Evolutionary conservation across 2,888 invertebrate species (phyloP), one percentile per base, ranked within the genome.

Genomic region (Sthenelais limicola): DNA sequence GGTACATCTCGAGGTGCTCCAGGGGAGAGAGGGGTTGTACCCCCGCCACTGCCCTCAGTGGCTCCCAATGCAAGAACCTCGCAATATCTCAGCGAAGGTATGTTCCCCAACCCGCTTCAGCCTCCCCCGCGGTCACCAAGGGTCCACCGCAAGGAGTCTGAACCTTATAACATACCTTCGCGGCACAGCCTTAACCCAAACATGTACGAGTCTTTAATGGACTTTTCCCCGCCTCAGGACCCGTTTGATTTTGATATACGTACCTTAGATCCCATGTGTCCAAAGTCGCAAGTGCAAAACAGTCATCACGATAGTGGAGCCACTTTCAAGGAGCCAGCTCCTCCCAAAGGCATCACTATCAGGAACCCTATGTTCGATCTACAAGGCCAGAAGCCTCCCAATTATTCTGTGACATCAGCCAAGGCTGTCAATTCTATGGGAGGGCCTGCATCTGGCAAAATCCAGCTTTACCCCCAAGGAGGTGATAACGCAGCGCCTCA

Each of bases 161-260:
- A 26, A 15, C 35, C 35, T 9, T 21, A 24, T 15, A 3, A n/a
- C n/a, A n/a, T n/a, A n/a, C n/a, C 38, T 21, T 62, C 62, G 1
- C 35, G 62, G 35, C 21, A 62, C 38, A 62, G 62, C 15, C 62
- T 62, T 1, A 62, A 62, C 62, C 35, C 62, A 1, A 24, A 38
- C 24, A 62, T 38, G 38, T 62, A 38, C 43, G 62, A 62, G 26
- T 52, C 70, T 9, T 48, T 48, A 7, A 51, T 51, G 4, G 52
- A 24, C 24, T 38, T 38, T 18, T 54, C 52, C 18, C 49, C 38
- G 30, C 32, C 49, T 38, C 43, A 49, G 30, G 48, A 74, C 48
- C 68, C 48, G 9, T 58, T 69, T 49, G 77, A 78, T 47, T 77
- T 77, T 28, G 74, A 75, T 35, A 28, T 77, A 30, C 33, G 33